Evolutionary conservation across 2,888 invertebrate genomes (phyloP), one percentile per base, ranked within the genome.

Genomic region (Ochropleura leucogaster): DNA sequence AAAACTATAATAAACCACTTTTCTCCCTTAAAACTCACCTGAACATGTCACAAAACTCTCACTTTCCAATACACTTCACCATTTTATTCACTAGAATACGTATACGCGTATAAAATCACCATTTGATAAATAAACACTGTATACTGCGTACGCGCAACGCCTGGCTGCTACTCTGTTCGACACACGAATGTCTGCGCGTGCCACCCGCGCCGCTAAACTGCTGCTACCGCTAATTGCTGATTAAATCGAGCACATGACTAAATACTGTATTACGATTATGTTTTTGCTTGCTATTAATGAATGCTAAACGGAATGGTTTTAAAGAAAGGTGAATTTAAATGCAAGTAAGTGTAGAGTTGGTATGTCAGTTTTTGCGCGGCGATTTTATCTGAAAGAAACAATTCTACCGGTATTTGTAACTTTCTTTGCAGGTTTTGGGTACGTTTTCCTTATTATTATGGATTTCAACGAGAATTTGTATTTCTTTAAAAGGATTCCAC

Each of bases 171-270:
- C 77, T 83, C 63, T 70, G 83, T 74, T 80, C 83, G 42, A 74
- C 47, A 63, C 73, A 85, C 85, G 83, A 82, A 84, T 82, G 85
- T 84, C 75, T n/a, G 81, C 69, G 83, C 82, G 82, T 84, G 85
- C 84, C 64, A 51, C 1, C 63, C 12, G 80, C 62, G 84, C 85
- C 73, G 57, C 71, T 84, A 84, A 77, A 30, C 51, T 84, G 70
- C 82, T 62, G 77, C 85, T 70, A 49, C 66, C 51, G 67, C 65
- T 68, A 82, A 82, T 84, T 84, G 64, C 85, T 77, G 74, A 77
- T 59, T 82, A 81, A 81, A 83, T 68, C 60, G 12, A 57, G 47
- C 76, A 76, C 81, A 79, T 65, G 20, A 53, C 76, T 68, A 79
- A 81, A 79, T 79, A 82, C 69, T 53, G 60, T 46, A 74, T 72